Evolutionary conservation across 2,113 vertebrate genomes (phyloP), one percentile per base, ranked within the genome.

Genomic region (Cheirogaleus medius): DNA sequence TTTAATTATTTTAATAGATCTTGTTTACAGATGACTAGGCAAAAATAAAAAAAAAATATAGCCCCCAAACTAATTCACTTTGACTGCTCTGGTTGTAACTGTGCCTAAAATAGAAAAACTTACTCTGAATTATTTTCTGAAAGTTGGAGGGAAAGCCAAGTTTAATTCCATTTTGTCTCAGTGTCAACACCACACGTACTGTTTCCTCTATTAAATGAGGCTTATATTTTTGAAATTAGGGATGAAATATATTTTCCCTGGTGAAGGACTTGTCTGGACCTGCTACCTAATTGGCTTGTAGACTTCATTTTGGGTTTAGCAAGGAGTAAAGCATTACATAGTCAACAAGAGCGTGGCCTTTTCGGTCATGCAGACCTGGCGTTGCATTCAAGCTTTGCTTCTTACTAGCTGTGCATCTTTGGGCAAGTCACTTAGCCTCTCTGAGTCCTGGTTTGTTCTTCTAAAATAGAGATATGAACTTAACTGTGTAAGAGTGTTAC

Each of bases 1-100:
- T 99, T 98, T 98, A 98, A 98, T 98, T 98, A 98, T 98, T 98
- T 98, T 98, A 98, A 98, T 98, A 98, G 98, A 98, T 98, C 98
- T 98, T 98, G 97, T 99, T 98, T 99, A 98, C 98, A 98, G 95
- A 98, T 98, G 97, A 98, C 97, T 97, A 97, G 97, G 52, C 97
- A 98, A 98, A 98, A 98, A 97, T 92, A 60, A 76, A 90, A 60
- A 82, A 94, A 96, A 96, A 93, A 69, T 63, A 63, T 29, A 86
- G 94, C 92, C 93, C 95, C 94, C 94, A 97, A 98, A 98, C 97
- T 96, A 98, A 98, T 99, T 98, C 96, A 95, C 87, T 98, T 98
- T 97, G 97, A 98, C 97, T 98, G 80, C 88, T 98, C 86, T 94
- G 77, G 96, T 97, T 97, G 91, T 97, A 97, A 97, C 76, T 44